Conservation (phyloP, 2,888 invertebrate species). For the Tuta absoluta region DNA sequence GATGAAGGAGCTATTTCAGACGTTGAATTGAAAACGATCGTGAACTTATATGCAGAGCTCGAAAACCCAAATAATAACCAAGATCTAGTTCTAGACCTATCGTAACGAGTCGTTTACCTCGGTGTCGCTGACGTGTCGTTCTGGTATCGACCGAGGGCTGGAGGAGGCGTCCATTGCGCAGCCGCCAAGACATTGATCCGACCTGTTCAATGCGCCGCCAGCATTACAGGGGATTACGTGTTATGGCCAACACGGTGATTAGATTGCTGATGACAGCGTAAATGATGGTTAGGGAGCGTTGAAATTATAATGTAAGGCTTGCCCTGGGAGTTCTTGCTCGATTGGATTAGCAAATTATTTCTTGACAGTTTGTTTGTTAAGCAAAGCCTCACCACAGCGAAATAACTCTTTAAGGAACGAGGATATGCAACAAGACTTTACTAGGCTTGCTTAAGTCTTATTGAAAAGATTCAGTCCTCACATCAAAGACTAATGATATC, state of each 20-base stretch:
- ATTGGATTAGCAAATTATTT: neutral
- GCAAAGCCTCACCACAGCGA: neutral
- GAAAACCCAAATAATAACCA: slow-evolving; percentile 13
- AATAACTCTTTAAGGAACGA: neutral
- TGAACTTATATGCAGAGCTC: slow-evolving; percentile 4
- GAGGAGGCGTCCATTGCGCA: slow-evolving; percentile 43
- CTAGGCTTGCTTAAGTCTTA: neutral
- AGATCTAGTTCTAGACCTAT: slow-evolving; percentile 61
- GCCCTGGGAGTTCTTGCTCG: neutral
- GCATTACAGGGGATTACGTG: slow-evolving; percentile 20
- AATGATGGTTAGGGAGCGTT: slow-evolving; percentile 3
- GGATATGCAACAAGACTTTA: no score
- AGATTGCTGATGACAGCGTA: slow-evolving; percentile 18
- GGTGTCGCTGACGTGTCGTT: slow-evolving; percentile 61
- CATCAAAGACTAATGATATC: neutral
- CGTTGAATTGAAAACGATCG: neutral
- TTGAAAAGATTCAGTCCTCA: neutral
- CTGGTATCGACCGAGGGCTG: slow-evolving; percentile 52
- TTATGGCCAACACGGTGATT: slow-evolving; percentile 17
- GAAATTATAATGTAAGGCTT: slow-evolving; percentile 11
- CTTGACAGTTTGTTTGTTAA: neutral
- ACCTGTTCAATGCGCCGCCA: slow-evolving; percentile 13
- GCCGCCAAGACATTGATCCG: slow-evolving; percentile 39
- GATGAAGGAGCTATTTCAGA: neutral
- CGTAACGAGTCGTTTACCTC: slow-evolving; percentile 75